Base-by-base conservation (phyloP, 2,113 vertebrate species). In the Vulpes ferrilata region DNA sequence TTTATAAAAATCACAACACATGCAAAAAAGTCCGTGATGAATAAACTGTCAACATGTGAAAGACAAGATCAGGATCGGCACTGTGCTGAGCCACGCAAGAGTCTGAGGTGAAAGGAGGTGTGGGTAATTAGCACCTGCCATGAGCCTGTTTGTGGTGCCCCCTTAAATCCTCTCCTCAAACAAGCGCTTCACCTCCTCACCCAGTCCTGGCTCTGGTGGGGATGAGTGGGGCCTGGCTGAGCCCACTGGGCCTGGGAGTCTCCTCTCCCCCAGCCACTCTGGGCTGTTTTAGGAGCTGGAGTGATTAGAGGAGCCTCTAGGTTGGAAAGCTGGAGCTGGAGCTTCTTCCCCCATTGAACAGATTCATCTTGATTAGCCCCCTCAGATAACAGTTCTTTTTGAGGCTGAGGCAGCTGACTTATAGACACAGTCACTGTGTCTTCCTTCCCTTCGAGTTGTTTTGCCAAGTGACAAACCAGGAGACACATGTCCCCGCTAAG, bases 121-220 rank as follows among this genome's bases (percentile, higher is more conserved):
- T 8, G 38, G 76, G 9, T 16, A 2, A 16, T 3, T 2, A 51
- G 53, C 27, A 3, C 9, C n/a, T 1, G 27, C 25, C 15, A 0
- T 0, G 4, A 3, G 2, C 22, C 55, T 51, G 25, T 32, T 22
- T 2, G 0, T 0, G 51, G 30, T 0, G 0, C 23, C 67, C 62
- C 59, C 35, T 9, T 12, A 57, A 38, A 25, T 3, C 22, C 0
- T 43, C 38, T 0, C 11, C 2, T 1, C 11, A 2, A 32, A 8
- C 0, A 2, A 86, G 74, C 7, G 48, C 16, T 62, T 53, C 16
- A 4, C 27, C 5, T 9, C 48, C 15, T 20, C 2, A 0, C 9
- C 22, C 25, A 2, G 5, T 32, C 12, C 22, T 20, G 25, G 32
- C 38, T 22, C 71, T 51, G 38, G 6, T 11, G 80, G 20, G 85